phyloP scores from a whole-genome alignment of 1,140 invertebrate genomes.

The Monomorium pharaonis region DNA sequence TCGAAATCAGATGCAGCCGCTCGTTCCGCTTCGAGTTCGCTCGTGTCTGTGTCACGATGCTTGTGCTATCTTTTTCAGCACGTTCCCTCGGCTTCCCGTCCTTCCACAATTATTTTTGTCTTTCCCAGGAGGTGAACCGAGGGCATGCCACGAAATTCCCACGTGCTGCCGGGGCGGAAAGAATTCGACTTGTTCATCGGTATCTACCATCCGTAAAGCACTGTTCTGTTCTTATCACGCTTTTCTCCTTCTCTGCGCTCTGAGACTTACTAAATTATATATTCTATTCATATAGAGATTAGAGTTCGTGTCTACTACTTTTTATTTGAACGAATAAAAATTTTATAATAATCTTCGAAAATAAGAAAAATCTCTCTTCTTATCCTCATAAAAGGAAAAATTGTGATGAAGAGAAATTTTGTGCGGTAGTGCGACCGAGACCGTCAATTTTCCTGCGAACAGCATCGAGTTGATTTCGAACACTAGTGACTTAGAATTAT shows the following conservation, averaged over 20 bases:
- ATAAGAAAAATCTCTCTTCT: neutral
- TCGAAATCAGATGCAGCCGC: neutral
- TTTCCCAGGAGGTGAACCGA: slow-evolving; percentile 45
- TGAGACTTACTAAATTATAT: neutral
- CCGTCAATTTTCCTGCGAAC: no score
- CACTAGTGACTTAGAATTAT: no score
- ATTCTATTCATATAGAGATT: neutral
- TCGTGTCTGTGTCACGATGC: neutral
- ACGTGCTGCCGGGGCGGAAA: slow-evolving; percentile 27
- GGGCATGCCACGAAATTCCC: slow-evolving; percentile 37
- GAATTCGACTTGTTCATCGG: slow-evolving; percentile 25
- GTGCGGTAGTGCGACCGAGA: no score
- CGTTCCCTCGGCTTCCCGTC: slow-evolving; percentile 7
- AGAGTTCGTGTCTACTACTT: neutral
- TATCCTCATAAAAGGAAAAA: no score
- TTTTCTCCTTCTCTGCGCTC: neutral
- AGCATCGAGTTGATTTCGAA: no score
- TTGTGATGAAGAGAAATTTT: no score
- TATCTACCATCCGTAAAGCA: slow-evolving; percentile 14
- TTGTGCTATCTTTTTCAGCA: slow-evolving; percentile 10
- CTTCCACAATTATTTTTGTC: slow-evolving; percentile 43
- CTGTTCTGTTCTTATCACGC: slow-evolving; percentile 40
- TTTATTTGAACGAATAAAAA: neutral
- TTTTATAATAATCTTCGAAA: neutral
- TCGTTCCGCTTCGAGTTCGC: neutral